phyloP scores from a whole-genome alignment of 2,888 invertebrate genomes.

The Sisyra terminalis region DNA sequence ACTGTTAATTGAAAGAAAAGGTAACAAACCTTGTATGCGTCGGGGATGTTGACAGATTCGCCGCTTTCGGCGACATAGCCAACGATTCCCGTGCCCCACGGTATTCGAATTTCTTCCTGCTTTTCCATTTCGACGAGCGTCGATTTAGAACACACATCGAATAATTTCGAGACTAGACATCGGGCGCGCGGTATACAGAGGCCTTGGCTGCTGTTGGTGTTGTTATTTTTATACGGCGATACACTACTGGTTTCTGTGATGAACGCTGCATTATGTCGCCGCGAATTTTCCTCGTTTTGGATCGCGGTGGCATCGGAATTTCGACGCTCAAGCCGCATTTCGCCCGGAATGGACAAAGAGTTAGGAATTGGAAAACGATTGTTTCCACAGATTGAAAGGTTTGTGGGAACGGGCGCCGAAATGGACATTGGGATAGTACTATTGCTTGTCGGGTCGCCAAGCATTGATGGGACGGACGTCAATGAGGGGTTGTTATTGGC shows the following conservation, averaged over 20 bases:
- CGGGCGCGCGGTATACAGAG: slow-evolving; percentile 27
- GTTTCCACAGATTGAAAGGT: too few relatives aligned
- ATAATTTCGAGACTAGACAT: slow-evolving; percentile 81
- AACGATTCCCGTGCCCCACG: slow-evolving; percentile 91
- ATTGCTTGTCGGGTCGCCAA: not conserved
- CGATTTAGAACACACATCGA: slow-evolving; percentile 87
- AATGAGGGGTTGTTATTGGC: not conserved
- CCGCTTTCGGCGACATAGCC: slow-evolving; percentile 89
- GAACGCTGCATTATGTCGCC: too few relatives aligned
- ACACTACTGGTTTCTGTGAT: too few relatives aligned
- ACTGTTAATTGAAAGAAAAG: too few relatives aligned
- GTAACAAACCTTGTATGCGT: slow-evolving; percentile 69
- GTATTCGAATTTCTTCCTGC: slow-evolving; percentile 81
- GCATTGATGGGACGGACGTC: not conserved
- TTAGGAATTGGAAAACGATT: not conserved
- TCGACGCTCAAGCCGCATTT: not conserved
- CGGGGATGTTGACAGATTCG: slow-evolving; percentile 85
- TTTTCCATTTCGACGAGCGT: slow-evolving; percentile 86
- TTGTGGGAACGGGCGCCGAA: not conserved
- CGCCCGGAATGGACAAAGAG: not conserved
- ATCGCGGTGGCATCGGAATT: not conserved
- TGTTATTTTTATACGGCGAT: too few relatives aligned
- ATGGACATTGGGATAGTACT: not conserved
- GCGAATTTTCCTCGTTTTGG: not conserved
- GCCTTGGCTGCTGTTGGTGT: not conserved